Base-by-base conservation (phyloP, 2,888 invertebrate genomes). In the Leucozona laternaria region DNA sequence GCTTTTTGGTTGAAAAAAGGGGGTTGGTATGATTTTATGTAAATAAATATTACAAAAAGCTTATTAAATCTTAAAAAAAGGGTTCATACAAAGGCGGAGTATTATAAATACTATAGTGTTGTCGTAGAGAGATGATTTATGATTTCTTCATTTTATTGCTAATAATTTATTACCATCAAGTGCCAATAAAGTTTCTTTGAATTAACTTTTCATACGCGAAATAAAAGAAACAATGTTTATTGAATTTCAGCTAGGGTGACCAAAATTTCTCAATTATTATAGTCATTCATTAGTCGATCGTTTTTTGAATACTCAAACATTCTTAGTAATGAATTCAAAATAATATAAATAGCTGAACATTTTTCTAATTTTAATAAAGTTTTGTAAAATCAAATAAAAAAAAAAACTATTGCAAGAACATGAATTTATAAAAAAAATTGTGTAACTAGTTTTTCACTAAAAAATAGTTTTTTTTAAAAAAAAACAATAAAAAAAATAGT, bases 161-260 rank as follows among this genome's bases (percentile, higher is more conserved):
- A 40, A 25, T 34, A 81, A 85, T 85, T 81, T 85, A 85, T 78
- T 85, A 48, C 78, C 58, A 71, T 45, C 71, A 66, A 68, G 37
- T 82, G 66, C 70, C 40, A 62, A 78, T 75, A 66, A 82, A 77
- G 64, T 57, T 71, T 64, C 64, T 71, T 70, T 73, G 45, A 79
- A 79, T 79, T 71, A 82, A n/a, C 25, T 75, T 68, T 79, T 85
- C 77, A 81, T 62, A n/a, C n/a, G 60, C 50, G 81, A 77, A 68
- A 43, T 20, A 31, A 15, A 48, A 43, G 34, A 31, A 55, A 31
- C 15, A 15, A 17, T 17, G 20, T 37, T 20, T 15, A 8, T 2
- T 20, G 5, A 34, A 20, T 58, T 58, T 17, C 0, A 2, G 5
- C 0, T 15, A 66, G 48, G 48, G 66, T 48, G 20, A 28, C 64